Conservation (phyloP, 2,113 vertebrate genomes). For the Petaurus breviceps region DNA sequence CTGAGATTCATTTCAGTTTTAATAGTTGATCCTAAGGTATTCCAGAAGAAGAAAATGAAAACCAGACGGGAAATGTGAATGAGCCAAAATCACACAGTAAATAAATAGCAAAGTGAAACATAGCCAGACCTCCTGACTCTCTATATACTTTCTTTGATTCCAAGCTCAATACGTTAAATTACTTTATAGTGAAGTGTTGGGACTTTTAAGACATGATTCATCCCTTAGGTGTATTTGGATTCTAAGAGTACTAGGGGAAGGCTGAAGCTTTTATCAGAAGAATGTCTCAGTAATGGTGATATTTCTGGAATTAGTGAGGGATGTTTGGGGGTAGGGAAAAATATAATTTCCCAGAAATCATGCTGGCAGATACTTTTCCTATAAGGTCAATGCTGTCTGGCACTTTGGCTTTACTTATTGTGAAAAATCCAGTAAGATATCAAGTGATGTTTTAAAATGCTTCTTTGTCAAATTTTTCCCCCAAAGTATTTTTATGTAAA, state of each 20-base stretch:
- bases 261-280: not conserved
- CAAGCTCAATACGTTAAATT: not conserved
- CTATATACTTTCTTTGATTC: not conserved
- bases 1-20: not conserved
- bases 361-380: not conserved
- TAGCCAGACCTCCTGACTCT: not conserved
- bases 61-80: not conserved
- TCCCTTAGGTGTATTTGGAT: not conserved
- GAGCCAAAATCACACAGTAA: not conserved
- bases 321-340: not conserved
- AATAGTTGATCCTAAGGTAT: not conserved
- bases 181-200: not conserved
- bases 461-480: conserved; percentile 13
- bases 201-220: not conserved
- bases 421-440: not conserved
- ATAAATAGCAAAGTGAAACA: not conserved
- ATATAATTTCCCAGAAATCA: not conserved
- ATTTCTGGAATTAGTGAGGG: not conserved
- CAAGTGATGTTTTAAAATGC: not conserved
- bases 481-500: conserved; percentile 28
- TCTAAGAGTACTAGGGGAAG: not conserved
- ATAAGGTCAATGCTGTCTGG: not conserved
- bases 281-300: not conserved
- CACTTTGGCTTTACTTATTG: not conserved
- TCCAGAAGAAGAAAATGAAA: not conserved